Evolutionary conservation across 2,113 vertebrate species (phyloP), one percentile per base, ranked within the genome.

Genomic region (Orthonyx spaldingii): DNA sequence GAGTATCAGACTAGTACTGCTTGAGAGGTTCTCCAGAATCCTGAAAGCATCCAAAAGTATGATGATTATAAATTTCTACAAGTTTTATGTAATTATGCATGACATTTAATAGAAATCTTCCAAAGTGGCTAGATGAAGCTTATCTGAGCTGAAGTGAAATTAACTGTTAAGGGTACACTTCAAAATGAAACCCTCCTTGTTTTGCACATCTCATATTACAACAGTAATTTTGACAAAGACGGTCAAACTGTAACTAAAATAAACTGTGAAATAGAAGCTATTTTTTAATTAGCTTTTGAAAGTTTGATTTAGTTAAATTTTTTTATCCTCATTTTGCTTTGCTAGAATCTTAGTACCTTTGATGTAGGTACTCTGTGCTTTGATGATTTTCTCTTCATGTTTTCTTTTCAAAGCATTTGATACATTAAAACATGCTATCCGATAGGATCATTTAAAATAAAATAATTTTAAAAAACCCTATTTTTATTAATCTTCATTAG

Each of bases 81-180:
- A 97, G 84, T 90, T 97, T 96, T 96, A 70, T 89, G 75, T 97
- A 98, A 98, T 98, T 97, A 97, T 96, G 53, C 77, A 93, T 98
- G 97, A 97, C 97, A 98, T 98, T 98, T 98, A 97, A 80, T 91
- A 93, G 85, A 87, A 92, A 56, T 94, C 93, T 95, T 96, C 46
- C 90, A 89, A 97, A 97, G 96, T 97, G 88, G 61, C 35, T 94
- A 86, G 41, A 65, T 96, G 93, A 88, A 95, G 78, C 91, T 95
- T 96, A 93, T 94, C 69, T 69, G 69, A 97, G 81, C 90, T 95
- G 89, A 95, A 96, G 89, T 87, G 37, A 96, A 97, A 95, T 85
- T 95, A 96, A 96, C 75, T 16, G 47, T 95, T 97, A 87, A 88
- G 72, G 81, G 89, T 92, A 88, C n/a, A 79, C 90, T 96, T 93